A percentile compares a stretch with the other conserved stretches of the same genome.
Evolutionary conservation across 2,888 invertebrate genomes (phyloP).

Genomic region (Parnassius smintheus): DNA sequence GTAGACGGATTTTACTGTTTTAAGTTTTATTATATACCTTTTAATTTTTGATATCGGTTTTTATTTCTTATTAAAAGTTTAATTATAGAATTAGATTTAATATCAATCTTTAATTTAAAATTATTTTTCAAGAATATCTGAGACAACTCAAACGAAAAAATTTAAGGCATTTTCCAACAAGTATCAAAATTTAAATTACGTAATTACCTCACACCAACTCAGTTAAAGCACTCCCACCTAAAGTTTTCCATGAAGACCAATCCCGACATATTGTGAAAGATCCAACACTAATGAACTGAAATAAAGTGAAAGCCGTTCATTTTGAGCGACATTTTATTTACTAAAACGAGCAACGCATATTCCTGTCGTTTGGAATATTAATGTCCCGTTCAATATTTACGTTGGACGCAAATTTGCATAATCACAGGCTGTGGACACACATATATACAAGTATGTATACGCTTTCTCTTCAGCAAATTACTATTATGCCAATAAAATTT

Average conservation of each 20-base stretch:
- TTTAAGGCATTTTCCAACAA: conserved; percentile 2
- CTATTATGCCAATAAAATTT: conserved; percentile 73
- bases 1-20: no score
- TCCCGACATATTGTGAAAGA: conserved; percentile 26
- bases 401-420: conserved; percentile 78
- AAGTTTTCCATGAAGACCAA: conserved; percentile 21
- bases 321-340: conserved; percentile 46
- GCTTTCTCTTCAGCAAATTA: conserved; percentile 54
- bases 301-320: conserved; percentile 39
- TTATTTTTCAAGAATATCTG: no score
- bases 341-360: conserved; percentile 73
- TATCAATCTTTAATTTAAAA: no score
- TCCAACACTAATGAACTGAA: conserved; percentile 38
- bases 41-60: no score
- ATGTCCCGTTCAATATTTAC: conserved; percentile 80
- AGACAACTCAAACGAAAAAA: no score
- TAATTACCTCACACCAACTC: conserved; percentile 6
- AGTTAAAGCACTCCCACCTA: conserved; percentile 6
- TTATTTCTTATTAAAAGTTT: no score
- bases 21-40: no score
- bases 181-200: conserved; percentile 25
- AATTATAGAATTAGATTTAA: no score
- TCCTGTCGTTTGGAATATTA: conserved; percentile 77
- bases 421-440: conserved; percentile 72
- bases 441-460: conserved; percentile 41